Conservation (phyloP, 1,140 invertebrate species). For the Bombus impatiens region DNA sequence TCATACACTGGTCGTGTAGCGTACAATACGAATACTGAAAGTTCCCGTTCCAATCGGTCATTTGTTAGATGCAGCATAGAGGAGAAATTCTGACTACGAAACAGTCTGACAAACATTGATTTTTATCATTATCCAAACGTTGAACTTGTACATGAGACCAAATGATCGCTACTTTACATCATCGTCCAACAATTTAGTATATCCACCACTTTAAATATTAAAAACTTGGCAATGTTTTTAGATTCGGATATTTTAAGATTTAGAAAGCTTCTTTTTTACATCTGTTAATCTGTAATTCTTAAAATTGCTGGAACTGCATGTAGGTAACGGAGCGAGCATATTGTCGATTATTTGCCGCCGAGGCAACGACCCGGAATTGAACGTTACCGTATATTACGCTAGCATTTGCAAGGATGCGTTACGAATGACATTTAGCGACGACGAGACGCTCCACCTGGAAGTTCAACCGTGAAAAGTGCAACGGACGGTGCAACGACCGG, state of each 20-base stretch:
- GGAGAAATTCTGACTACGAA: neutral
- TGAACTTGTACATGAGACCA: too few species aligned
- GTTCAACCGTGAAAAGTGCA: constrained; percentile 46
- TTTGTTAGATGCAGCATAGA: neutral
- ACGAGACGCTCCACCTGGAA: neutral
- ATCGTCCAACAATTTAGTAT: too few species aligned
- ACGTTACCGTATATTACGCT: neutral
- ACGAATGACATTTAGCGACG: constrained; percentile 34
- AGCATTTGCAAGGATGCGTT: neutral
- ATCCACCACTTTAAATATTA: too few species aligned
- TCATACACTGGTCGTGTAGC: neutral
- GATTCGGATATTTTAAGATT: too few species aligned
- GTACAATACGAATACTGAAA: neutral
- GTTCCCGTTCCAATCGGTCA: neutral
- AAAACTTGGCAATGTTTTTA: too few species aligned
- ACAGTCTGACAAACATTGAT: neutral
- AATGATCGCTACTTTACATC: too few species aligned
- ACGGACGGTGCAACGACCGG: neutral
- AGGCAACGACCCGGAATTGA: too few species aligned
- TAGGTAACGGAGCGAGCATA: too few species aligned
- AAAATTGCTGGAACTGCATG: too few species aligned
- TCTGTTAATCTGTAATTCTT: too few species aligned
- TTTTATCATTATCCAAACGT: too few species aligned
- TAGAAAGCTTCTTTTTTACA: too few species aligned
- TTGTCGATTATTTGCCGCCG: neutral